Percentiles rank a stretch among this genome's conserved stretches.
These are phyloP conservation scores for Sus cebifrons DNA, from an alignment of 2,797 vertebrate species.

Conservation along the genomic window DNA sequence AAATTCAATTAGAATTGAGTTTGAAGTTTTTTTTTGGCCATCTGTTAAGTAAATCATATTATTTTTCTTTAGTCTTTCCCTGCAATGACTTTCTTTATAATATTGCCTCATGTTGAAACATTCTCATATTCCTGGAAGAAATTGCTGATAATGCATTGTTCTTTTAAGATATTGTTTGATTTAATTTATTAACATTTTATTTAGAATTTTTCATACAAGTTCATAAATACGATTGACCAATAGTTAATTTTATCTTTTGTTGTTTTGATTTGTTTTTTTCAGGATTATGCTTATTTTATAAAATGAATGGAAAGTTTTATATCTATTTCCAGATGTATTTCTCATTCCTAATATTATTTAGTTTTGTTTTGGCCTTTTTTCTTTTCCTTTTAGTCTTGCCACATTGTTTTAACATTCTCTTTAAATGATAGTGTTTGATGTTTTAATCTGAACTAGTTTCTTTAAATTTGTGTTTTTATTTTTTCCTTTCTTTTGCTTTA, in stretches of 20 bases:
- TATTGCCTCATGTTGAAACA: neutral
- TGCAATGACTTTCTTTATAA: neutral
- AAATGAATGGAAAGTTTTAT: neutral
- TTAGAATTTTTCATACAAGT: neutral
- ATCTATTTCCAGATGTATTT: neutral
- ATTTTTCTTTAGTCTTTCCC: neutral
- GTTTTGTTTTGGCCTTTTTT: neutral
- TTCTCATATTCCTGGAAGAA: neutral
- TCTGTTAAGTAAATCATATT: neutral
- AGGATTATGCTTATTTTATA: neutral
- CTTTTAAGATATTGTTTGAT: neutral
- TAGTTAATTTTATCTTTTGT: neutral
- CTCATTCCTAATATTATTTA: neutral
- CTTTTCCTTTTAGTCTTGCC: neutral
- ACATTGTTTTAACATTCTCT: neutral
- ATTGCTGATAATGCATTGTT: neutral
- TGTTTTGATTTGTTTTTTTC: neutral
- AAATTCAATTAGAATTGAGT: constrained; percentile 2
- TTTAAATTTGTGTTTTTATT: neutral
- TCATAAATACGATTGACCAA: neutral
- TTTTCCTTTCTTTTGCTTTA: neutral
- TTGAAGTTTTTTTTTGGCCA: neutral
- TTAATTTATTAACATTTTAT: neutral
- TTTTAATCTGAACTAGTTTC: neutral
- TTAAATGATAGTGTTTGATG: neutral